These are phyloP conservation scores for Steinernema carpocapsae DNA, from an alignment of 2,888 invertebrate species.

Conservation along the genomic window DNA sequence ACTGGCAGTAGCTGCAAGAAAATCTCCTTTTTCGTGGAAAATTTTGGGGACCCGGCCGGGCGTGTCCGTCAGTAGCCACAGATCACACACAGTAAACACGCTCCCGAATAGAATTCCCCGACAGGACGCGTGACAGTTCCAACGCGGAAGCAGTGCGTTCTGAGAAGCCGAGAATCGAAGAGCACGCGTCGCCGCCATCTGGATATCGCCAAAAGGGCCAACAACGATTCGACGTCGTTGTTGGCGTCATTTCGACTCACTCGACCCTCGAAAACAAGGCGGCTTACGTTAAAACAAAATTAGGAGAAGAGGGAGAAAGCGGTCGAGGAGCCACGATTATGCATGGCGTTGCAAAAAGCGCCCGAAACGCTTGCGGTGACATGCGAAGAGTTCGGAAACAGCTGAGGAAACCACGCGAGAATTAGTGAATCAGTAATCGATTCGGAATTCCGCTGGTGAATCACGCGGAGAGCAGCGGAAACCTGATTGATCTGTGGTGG, in stretches of 20 bases:
- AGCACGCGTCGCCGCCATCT: background rate
- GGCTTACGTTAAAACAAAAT: constrained; percentile 25
- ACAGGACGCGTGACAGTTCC: too few relatives aligned
- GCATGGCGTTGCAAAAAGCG: background rate
- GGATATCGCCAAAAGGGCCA: background rate
- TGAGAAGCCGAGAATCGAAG: background rate
- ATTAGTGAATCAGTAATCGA: constrained; percentile 13
- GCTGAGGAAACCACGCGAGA: constrained; percentile 21
- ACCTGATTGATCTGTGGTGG: constrained; percentile 12
- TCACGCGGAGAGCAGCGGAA: constrained; percentile 18
- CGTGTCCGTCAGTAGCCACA: background rate
- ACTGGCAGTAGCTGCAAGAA: background rate
- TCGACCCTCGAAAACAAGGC: constrained; percentile 24
- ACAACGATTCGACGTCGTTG: constrained; percentile 6
- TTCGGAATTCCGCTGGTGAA: constrained; percentile 16
- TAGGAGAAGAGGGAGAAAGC: constrained; percentile 15
- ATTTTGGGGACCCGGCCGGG: background rate
- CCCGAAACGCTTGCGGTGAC: background rate
- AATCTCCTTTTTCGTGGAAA: background rate
- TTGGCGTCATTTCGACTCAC: background rate
- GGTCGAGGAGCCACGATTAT: constrained; percentile 1
- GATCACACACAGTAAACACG: background rate
- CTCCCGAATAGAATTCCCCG: background rate
- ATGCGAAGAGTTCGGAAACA: constrained; percentile 1
- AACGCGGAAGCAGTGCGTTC: too few relatives aligned